Percentiles rank a stretch among this genome's conserved stretches.
Conservation (phyloP, 2,113 vertebrate genomes). For the Sterrhoptilus dennistouni region DNA sequence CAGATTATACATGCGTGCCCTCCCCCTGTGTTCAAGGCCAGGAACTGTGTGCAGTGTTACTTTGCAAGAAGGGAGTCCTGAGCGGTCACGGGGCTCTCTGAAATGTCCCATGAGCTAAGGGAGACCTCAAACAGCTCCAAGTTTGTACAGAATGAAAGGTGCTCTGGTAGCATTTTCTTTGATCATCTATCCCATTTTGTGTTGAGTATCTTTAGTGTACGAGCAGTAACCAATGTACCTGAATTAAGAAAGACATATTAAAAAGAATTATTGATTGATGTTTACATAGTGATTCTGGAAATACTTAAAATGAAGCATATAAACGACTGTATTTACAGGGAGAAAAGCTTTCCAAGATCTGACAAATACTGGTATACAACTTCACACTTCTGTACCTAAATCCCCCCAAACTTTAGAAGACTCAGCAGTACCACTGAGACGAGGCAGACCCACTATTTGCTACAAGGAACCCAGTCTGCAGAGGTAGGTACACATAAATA, state of each 20-base stretch:
- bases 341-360: constrained; percentile 64
- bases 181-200: not conserved
- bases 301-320: not conserved
- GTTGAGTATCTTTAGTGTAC: not conserved
- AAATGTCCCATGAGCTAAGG: not conserved
- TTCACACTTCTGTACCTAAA: not conserved
- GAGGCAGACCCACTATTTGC: not conserved
- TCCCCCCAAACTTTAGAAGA: not conserved
- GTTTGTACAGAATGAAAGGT: not conserved
- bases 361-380: constrained; percentile 44
- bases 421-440: not conserved
- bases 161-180: not conserved
- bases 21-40: not conserved
- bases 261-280: not conserved
- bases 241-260: not conserved
- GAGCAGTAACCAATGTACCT: not conserved
- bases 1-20: not conserved
- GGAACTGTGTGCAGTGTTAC: not conserved
- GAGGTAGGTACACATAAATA: not conserved
- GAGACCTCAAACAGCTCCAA: not conserved
- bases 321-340: constrained; percentile 50
- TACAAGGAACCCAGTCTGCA: constrained; percentile 69
- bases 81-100: not conserved
- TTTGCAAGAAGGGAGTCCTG: not conserved
- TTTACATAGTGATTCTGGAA: not conserved